Conservation (phyloP, 2,888 invertebrate species). For the Ormyrus thymus region DNA sequence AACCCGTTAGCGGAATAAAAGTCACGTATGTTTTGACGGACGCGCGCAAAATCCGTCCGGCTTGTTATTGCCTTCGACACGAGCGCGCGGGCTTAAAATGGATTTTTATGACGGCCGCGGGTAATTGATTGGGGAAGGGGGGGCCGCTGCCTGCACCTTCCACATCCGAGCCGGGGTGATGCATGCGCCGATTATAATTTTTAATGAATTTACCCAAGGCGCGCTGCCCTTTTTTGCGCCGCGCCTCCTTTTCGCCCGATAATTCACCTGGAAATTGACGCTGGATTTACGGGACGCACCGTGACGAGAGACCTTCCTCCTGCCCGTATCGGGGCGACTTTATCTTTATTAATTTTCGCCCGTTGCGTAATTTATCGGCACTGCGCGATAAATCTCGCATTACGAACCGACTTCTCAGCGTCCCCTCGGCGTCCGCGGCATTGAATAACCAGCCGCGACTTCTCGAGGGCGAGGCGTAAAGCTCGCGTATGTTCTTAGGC, state of each 20-base stretch:
- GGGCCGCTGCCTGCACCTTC: conserved; percentile 3
- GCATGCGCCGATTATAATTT: conserved; percentile 13
- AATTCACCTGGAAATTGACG: conserved; percentile 8
- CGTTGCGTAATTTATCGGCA: too few relatives aligned
- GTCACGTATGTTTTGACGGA: conserved; percentile 67
- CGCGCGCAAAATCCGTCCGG: conserved; percentile 59
- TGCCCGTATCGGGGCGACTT: too few relatives aligned
- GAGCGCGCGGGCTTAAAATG: conserved; percentile 48
- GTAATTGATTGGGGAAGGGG: conserved; percentile 50
- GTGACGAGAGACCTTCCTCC: too few relatives aligned
- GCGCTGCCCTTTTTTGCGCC: neutral
- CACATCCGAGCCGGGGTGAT: conserved; percentile 25
- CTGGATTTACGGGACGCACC: too few relatives aligned
- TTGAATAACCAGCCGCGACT: too few relatives aligned
- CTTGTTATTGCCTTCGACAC: conserved; percentile 62
- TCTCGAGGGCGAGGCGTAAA: too few relatives aligned
- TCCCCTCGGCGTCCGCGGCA: too few relatives aligned
- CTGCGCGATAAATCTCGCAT: too few relatives aligned
- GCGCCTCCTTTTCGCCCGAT: neutral
- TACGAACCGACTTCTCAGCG: too few relatives aligned
- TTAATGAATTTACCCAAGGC: neutral
- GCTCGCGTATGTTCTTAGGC: too few relatives aligned
- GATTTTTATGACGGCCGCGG: conserved; percentile 15
- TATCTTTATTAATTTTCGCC: too few relatives aligned
- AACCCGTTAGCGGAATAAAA: conserved; percentile 54